Base-by-base conservation (phyloP, 2,888 invertebrate species). In the Sarcophaga variegata region DNA sequence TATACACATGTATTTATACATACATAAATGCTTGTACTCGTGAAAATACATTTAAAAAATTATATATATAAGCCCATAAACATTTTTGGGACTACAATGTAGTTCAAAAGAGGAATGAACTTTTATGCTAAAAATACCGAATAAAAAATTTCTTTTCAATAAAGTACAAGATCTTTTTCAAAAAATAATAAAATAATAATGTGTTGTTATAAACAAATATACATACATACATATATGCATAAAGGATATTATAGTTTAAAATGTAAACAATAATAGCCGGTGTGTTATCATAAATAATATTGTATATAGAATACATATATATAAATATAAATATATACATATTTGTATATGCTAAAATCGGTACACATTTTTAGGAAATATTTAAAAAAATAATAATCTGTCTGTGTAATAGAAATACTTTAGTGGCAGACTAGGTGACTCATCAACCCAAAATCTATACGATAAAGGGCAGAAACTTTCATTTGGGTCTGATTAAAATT, bases 61-160 rank as follows among this genome's bases (percentile, higher is more conserved):
- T 4, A 12, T 0, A 5, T 11, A 47, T 20, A 72, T 72, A 76
- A 72, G 59, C 67, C 59, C 69, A 78, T 71, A 77, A 59, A 85
- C 47, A 78, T 60, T 74, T 64, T 49, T 81, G 76, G 66, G 72
- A 67, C 59, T 67, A 75, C n/a, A 4, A 81, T 81, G 45, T 81
- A 81, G 83, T 86, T 83, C 86, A 83, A 86, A 86, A 86, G 86
- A 64, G 83, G 72, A 86, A 86, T 83, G 86, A 86, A 87, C 87
- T 87, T 81, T 49, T 45, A 66, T 69, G 59, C 70, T 78, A 81
- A 77, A 81, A 81, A 77, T 72, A 80, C n/a, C 20, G 25, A n/a
- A 69, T 14, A 12, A 69, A 12, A 69, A 22, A 6, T 69, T 69
- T 14, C 49, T 69, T 69, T 69, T 47, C 4, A 67, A 67, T 67